These are phyloP conservation scores for Riparia riparia DNA, from an alignment of 2,113 vertebrate genomes.

Conservation along the genomic window DNA sequence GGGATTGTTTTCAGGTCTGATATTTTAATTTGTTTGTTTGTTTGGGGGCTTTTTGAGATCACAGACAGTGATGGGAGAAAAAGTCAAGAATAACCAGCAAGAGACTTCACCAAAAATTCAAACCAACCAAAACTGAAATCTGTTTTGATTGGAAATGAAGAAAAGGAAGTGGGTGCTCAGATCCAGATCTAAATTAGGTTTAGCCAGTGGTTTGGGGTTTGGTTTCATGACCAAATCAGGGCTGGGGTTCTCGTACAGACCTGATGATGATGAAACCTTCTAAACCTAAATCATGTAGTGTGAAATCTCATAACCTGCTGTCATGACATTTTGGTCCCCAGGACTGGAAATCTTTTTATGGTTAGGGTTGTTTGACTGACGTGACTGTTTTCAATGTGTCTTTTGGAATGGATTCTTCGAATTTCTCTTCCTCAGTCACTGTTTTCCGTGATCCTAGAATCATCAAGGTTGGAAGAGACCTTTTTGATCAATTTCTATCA, in stretches of 20 bases:
- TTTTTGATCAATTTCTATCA: too few species aligned
- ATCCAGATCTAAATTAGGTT: constrained; percentile 49
- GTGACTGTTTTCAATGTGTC: background rate
- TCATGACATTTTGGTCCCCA: background rate
- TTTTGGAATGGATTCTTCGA: background rate
- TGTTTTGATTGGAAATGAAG: constrained; percentile 49
- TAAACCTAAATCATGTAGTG: background rate
- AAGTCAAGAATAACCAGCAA: background rate
- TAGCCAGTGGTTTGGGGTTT: constrained; percentile 10
- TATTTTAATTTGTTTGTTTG: background rate
- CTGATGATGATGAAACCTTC: background rate
- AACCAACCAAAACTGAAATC: constrained; percentile 19
- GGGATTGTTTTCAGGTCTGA: background rate
- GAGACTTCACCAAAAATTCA: constrained; percentile 17
- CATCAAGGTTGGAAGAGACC: background rate
- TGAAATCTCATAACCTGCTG: constrained; percentile 10
- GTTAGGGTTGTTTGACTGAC: background rate
- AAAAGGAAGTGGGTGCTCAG: constrained; percentile 54
- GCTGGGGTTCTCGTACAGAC: background rate
- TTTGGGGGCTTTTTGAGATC: background rate
- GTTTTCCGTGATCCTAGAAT: background rate
- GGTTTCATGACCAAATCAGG: constrained; percentile 12
- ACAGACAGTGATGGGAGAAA: background rate
- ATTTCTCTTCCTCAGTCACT: background rate
- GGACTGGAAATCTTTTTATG: constrained; percentile 7